Conservation (phyloP, 1,140 invertebrate genomes). For the Prorops nasuta region DNA sequence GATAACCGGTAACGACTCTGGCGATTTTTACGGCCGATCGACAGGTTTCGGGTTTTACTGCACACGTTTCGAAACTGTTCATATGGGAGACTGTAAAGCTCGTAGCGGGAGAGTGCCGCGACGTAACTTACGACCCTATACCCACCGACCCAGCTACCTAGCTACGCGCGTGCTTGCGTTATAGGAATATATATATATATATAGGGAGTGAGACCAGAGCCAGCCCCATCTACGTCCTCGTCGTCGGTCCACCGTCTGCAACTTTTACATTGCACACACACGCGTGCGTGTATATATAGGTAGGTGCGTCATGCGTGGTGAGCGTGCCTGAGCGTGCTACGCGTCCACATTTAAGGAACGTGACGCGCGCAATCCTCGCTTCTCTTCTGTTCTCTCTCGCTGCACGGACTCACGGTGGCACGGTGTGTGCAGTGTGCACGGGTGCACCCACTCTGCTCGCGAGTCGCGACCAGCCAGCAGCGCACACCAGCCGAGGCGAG, state of each 20-base stretch:
- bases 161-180: background rate
- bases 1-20: conserved; percentile 16
- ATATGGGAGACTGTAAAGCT: conserved; percentile 6
- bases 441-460: too few relatives aligned
- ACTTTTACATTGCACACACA: too few relatives aligned
- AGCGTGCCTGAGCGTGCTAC: background rate
- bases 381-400: background rate
- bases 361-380: too few relatives aligned
- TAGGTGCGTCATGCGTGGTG: too few relatives aligned
- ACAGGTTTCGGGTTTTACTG: conserved; percentile 11
- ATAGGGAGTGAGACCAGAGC: too few relatives aligned
- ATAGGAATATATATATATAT: background rate
- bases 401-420: background rate
- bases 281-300: too few relatives aligned
- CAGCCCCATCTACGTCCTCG: too few relatives aligned
- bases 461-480: too few relatives aligned
- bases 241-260: too few relatives aligned
- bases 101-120: conserved; percentile 2
- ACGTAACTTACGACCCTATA: conserved; percentile 16
- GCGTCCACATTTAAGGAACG: background rate
- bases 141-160: conserved; percentile 25
- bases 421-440: background rate
- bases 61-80: background rate
- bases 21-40: conserved; percentile 20
- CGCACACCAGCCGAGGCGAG: too few relatives aligned